Evolutionary conservation across 2,113 vertebrate genomes (phyloP), one percentile per base, ranked within the genome.

Genomic region (Hydrochoerus hydrochaeris): DNA sequence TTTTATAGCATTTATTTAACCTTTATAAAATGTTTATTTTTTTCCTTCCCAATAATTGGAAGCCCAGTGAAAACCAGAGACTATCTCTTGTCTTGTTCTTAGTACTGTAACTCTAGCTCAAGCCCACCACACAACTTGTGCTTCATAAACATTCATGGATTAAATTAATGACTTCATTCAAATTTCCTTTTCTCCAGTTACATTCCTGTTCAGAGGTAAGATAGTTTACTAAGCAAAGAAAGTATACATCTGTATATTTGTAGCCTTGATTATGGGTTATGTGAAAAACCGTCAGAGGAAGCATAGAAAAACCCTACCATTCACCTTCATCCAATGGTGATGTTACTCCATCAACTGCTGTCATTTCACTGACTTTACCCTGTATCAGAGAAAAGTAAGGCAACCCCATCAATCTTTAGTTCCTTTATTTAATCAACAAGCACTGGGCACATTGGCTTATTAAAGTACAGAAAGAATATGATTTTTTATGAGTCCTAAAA

Each of bases 401-500:
- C 81, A 62, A 78, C 84, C 91, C n/a, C 81, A 92, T 94, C 67
- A 63, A 85, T 95, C 44, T 71, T 90, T 30, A 87, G 54, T 49
- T 85, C 16, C n/a, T 96, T 96, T 96, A 71, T 94, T 94, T 95
- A 95, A 97, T 97, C 60, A 91, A 14, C 63, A 46, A 60, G 20
- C 38, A 60, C 63, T 44, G 77, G 58, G 85, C 81, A 88, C 91
- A 93, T 97, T 97, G 95, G 44, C 90, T 96, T 95, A 95, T 97
- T 97, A 97, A 98, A 95, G 77, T 90, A 82, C n/a, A 92, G 83
- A 85, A 96, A 97, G 81, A 97, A 93, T 95, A 97, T 97, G 94
- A 95, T 63, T 44, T 91, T 97, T 84, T 82, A 65, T 65, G 38
- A 82, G 57, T 89, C 63, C 93, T 84, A n/a, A 58, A 95, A 93